Conservation (phyloP, 2,113 vertebrate species). For the Peromyscus californicus region DNA sequence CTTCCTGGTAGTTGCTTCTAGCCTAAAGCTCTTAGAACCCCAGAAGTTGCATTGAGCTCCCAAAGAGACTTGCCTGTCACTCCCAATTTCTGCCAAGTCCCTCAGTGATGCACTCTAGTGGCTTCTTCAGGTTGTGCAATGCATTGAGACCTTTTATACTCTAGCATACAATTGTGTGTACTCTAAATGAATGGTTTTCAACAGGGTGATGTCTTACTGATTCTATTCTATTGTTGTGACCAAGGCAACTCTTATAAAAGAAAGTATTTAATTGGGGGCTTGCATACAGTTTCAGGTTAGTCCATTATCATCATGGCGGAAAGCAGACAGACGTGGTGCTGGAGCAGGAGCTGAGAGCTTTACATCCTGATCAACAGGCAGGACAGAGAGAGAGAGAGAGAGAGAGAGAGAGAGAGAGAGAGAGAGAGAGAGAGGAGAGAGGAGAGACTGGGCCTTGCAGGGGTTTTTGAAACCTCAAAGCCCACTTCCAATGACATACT, state of each 20-base stretch:
- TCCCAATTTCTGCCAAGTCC: neutral
- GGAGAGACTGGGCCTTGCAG: neutral
- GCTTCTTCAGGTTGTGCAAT: neutral
- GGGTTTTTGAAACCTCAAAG: neutral
- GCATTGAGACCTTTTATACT: neutral
- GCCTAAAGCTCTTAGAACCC: slow-evolving; percentile 20
- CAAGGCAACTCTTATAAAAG: neutral
- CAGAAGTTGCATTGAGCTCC: slow-evolving; percentile 5
- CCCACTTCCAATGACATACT: neutral
- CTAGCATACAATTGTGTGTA: neutral
- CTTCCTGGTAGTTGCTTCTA: slow-evolving; percentile 18
- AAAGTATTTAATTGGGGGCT: neutral
- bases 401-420: no score
- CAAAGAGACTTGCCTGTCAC: neutral
- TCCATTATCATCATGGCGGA: neutral
- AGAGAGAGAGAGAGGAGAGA: no score
- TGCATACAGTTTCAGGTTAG: neutral
- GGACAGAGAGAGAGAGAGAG: neutral
- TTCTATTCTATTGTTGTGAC: neutral
- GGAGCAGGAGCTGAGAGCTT: neutral
- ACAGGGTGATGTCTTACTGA: neutral
- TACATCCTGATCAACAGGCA: neutral
- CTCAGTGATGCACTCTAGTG: slow-evolving; percentile 43
- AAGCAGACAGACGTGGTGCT: neutral
- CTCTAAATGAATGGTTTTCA: slow-evolving; percentile 54